phyloP scores from a whole-genome alignment of 2,888 invertebrate genomes.

The Villa cingulata region DNA sequence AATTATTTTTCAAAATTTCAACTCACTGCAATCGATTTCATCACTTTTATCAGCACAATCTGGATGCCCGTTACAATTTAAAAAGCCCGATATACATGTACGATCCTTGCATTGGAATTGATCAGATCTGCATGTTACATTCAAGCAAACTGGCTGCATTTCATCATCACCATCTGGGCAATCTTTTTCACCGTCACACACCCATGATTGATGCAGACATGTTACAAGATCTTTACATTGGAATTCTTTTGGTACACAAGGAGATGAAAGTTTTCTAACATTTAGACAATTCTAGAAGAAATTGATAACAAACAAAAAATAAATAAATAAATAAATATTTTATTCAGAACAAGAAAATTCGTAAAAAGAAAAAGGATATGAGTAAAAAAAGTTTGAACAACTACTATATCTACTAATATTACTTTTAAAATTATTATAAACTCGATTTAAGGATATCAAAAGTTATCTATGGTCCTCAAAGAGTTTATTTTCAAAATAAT shows the following conservation, averaged over 20 bases:
- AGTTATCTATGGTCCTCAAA: too few relatives aligned
- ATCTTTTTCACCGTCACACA: constrained; percentile 73
- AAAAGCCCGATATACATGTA: constrained; percentile 64
- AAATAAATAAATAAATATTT: too few relatives aligned
- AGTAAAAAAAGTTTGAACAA: too few relatives aligned
- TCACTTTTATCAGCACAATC: constrained; percentile 81
- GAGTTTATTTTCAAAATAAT: too few relatives aligned
- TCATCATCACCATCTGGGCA: constrained; percentile 77
- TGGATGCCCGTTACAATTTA: constrained; percentile 65
- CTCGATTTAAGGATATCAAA: too few relatives aligned
- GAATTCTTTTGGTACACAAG: constrained; percentile 59
- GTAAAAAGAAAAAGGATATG: too few relatives aligned
- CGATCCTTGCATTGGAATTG: constrained; percentile 77
- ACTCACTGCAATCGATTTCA: constrained; percentile 68
- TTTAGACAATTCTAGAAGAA: neutral
- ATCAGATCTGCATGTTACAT: constrained; percentile 67
- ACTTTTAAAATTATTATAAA: too few relatives aligned
- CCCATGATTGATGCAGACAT: constrained; percentile 67
- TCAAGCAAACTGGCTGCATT: constrained; percentile 46
- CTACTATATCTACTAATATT: too few relatives aligned
- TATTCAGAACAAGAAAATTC: too few relatives aligned
- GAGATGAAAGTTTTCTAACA: constrained; percentile 38
- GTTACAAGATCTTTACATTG: constrained; percentile 67
- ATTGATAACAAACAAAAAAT: too few relatives aligned
- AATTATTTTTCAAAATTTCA: too few relatives aligned